A percentile compares a stretch with the other conserved stretches of the same genome.
phyloP scores from a whole-genome alignment of 1,140 invertebrate genomes.

The Drosophila mauritiana region DNA sequence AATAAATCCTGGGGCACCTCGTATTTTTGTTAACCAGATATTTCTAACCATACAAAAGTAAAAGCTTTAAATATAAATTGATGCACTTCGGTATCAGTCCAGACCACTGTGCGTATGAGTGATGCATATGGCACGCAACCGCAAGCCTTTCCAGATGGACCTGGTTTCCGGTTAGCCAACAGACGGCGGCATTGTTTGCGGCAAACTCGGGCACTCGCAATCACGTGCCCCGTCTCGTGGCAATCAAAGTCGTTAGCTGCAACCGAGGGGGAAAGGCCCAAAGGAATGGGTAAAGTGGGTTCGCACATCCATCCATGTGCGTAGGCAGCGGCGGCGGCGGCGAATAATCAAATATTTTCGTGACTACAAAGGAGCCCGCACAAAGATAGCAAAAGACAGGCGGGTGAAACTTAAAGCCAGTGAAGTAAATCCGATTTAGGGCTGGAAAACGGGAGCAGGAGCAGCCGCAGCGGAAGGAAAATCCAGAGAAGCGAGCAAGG shows the following conservation, averaged over 20 bases:
- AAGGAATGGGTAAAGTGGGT: slow-evolving; percentile 11
- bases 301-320: neutral
- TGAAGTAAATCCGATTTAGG: slow-evolving; percentile 55
- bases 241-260: slow-evolving; percentile 76
- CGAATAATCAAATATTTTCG: slow-evolving; percentile 74
- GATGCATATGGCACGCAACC: slow-evolving; percentile 43
- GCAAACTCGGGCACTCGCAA: slow-evolving; percentile 53
- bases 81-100: neutral
- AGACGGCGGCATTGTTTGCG: slow-evolving; percentile 58
- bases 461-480: slow-evolving; percentile 30
- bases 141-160: slow-evolving; percentile 23
- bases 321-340: slow-evolving; percentile 16
- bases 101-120: slow-evolving; percentile 67
- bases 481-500: slow-evolving; percentile 5
- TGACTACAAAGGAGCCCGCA: slow-evolving; percentile 37
- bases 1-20: too few species aligned
- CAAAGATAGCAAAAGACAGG: slow-evolving; percentile 11
- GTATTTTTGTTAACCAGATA: too few species aligned
- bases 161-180: slow-evolving; percentile 5
- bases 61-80: neutral
- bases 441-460: slow-evolving; percentile 38
- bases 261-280: slow-evolving; percentile 12
- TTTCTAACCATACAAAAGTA: neutral
- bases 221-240: slow-evolving; percentile 65
- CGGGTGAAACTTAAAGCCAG: slow-evolving; percentile 47